Conservation (phyloP, 2,888 invertebrate genomes). For the Microchrysa polita region DNA sequence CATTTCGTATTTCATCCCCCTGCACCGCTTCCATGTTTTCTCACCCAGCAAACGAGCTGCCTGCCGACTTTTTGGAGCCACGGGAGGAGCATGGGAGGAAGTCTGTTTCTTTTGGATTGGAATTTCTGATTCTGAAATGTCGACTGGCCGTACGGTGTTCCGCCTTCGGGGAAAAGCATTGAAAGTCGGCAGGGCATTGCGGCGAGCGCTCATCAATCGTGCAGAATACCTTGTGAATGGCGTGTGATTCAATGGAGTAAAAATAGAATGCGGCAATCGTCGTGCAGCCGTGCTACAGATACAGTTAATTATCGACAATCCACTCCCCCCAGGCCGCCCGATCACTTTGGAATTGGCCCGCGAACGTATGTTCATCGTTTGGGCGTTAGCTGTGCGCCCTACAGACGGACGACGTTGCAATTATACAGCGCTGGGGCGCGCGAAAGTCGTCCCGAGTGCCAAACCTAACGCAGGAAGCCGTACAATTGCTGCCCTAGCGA, state of each 20-base stretch:
- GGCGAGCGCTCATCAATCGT: constrained; percentile 27
- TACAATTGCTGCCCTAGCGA: background rate
- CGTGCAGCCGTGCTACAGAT: background rate
- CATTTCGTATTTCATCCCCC: background rate
- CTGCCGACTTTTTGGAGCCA: constrained; percentile 4
- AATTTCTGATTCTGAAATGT: constrained; percentile 2
- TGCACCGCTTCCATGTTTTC: constrained; percentile 7
- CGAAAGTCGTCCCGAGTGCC: background rate
- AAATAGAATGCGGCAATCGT: constrained; percentile 29
- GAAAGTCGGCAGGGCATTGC: constrained; percentile 22
- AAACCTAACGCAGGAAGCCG: constrained; percentile 25
- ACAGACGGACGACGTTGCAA: background rate
- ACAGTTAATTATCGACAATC: constrained; percentile 23
- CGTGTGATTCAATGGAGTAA: constrained; percentile 39
- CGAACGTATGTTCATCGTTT: background rate
- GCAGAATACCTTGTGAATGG: constrained; percentile 37
- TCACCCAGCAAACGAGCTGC: background rate
- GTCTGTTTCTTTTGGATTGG: too few species aligned
- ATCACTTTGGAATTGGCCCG: constrained; percentile 9
- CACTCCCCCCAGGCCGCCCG: too few species aligned
- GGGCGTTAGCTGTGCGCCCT: constrained; percentile 34
- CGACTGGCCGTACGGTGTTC: constrained; percentile 1
- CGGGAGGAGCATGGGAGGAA: constrained; percentile 12
- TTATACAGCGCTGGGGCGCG: too few species aligned
- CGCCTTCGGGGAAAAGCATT: constrained; percentile 24